Conservation (phyloP, 1,140 invertebrate species). For the Cydia fagiglandana region DNA sequence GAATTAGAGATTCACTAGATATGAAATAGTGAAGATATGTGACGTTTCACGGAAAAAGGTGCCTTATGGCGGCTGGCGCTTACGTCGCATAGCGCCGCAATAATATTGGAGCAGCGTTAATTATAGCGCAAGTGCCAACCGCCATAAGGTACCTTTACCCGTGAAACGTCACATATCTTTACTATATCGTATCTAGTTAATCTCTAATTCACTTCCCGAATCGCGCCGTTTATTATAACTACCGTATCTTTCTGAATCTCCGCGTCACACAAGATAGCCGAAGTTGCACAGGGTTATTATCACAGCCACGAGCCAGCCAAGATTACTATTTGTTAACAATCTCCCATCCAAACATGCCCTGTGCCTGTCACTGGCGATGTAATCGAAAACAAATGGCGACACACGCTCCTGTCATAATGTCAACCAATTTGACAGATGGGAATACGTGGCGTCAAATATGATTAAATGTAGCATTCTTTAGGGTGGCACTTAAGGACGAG, state of each 20-base stretch:
- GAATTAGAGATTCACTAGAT: too few species aligned
- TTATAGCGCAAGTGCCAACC: too few species aligned
- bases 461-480: constrained; percentile 18
- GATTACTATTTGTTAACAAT: constrained; percentile 22
- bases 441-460: constrained; percentile 9
- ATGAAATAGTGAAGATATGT: too few species aligned
- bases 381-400: constrained; percentile 31
- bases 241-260: background rate
- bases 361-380: constrained; percentile 17
- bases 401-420: constrained; percentile 27
- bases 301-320: constrained; percentile 16
- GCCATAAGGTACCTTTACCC: too few species aligned
- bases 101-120: too few species aligned
- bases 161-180: too few species aligned
- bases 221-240: background rate
- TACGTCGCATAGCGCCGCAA: too few species aligned
- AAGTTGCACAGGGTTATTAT: constrained; percentile 18
- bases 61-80: too few species aligned
- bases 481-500: background rate
- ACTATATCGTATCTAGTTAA: too few species aligned
- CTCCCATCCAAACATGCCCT: constrained; percentile 21
- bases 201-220: too few species aligned
- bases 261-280: background rate
- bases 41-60: too few species aligned
- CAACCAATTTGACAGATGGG: constrained; percentile 23